Conservation (phyloP, 2,113 vertebrate species). For the Campylomormyrus tamandua region DNA sequence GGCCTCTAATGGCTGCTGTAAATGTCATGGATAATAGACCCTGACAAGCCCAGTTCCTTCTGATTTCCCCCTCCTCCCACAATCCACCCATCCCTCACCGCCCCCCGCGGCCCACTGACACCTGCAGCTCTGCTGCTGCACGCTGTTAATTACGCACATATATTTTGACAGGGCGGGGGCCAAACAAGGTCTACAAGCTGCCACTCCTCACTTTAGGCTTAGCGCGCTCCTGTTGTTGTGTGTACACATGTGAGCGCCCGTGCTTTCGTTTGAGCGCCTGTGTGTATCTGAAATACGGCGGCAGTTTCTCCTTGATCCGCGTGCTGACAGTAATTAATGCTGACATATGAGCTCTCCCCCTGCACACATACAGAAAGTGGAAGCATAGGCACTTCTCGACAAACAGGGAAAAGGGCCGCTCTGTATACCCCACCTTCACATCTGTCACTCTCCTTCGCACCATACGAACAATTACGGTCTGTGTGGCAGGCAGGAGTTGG, state of each 20-base stretch:
- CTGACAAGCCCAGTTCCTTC: constrained; percentile 36
- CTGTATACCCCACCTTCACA: not conserved
- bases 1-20: constrained; percentile 31
- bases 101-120: constrained; percentile 2
- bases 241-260: not conserved
- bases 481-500: not conserved
- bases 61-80: constrained; percentile 38
- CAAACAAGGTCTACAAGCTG: not conserved
- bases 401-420: not conserved
- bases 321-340: not conserved
- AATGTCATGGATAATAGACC: constrained; percentile 38
- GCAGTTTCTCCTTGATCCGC: not conserved
- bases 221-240: not conserved
- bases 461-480: not conserved
- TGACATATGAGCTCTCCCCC: not conserved
- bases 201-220: not conserved
- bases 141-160: constrained; percentile 34
- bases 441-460: not conserved
- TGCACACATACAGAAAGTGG: not conserved
- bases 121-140: constrained; percentile 27
- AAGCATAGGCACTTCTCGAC: not conserved
- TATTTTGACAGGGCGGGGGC: constrained; percentile 12
- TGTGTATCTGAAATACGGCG: not conserved
- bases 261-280: not conserved
- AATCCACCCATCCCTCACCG: constrained; percentile 29